Evolutionary conservation across 2,888 invertebrate species (phyloP).

Genomic region (Ceriagrion tenellum): DNA sequence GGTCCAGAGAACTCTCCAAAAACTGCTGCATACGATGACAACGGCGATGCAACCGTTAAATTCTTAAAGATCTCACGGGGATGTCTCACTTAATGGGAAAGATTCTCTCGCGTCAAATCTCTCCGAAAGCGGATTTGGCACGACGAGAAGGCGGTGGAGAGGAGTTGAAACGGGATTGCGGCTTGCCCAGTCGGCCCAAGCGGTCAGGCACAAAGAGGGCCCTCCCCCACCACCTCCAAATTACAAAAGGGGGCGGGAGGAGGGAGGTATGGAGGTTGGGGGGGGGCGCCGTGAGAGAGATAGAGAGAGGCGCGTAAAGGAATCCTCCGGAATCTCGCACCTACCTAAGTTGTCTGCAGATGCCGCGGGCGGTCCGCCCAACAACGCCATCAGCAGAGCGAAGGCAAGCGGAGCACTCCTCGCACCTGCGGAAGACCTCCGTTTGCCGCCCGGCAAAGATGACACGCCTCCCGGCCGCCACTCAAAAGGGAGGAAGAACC

Average conservation of each 20-base stretch:
- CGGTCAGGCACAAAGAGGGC: not conserved
- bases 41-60: not conserved
- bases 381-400: not conserved
- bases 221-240: not conserved
- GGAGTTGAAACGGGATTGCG: not conserved
- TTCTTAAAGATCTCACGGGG: not conserved
- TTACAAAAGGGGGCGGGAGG: not conserved
- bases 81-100: not conserved
- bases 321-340: not conserved
- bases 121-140: not conserved
- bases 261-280: not conserved
- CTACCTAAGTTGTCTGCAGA: slow-evolving; percentile 30
- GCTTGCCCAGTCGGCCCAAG: not conserved
- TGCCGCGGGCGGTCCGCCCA: slow-evolving; percentile 6
- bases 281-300: not conserved
- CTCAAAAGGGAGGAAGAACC: slow-evolving; percentile 6
- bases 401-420: not conserved
- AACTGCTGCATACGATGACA: not conserved
- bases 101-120: not conserved
- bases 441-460: not conserved
- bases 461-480: not conserved
- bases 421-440: not conserved
- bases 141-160: not conserved
- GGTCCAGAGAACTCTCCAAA: too few species aligned
- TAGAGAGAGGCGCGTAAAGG: not conserved